These are phyloP conservation scores for Columba guinea DNA, from an alignment of 2,797 vertebrate genomes.

Conservation along the genomic window DNA sequence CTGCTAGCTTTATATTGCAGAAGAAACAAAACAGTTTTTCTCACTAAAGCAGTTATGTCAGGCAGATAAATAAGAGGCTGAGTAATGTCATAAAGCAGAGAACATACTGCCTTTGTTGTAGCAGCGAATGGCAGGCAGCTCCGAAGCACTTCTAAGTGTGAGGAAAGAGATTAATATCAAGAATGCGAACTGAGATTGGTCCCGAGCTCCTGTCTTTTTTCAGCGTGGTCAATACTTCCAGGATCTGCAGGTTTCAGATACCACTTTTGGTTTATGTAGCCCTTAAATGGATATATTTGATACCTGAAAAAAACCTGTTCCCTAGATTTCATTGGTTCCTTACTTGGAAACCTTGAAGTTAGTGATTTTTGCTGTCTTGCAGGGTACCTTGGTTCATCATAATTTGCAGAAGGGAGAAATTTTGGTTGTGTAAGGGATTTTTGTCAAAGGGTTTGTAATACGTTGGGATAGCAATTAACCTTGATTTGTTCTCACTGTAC, in stretches of 20 bases:
- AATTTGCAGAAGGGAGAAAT: not conserved
- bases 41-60: not conserved
- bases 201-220: not conserved
- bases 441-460: not conserved
- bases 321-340: not conserved
- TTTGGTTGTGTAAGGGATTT: not conserved
- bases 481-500: not conserved
- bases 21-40: not conserved
- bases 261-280: not conserved
- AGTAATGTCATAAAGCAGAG: not conserved
- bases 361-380: not conserved
- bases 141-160: not conserved
- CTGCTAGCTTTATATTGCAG: conserved; percentile 7
- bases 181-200: not conserved
- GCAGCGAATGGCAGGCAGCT: not conserved
- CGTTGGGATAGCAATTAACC: not conserved
- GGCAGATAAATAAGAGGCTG: conserved; percentile 45
- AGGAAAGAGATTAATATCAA: not conserved
- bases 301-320: not conserved
- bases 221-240: not conserved
- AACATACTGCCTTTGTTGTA: not conserved
- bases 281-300: not conserved
- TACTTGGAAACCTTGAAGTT: not conserved
- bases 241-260: not conserved
- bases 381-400: not conserved